These are phyloP conservation scores for Cabera pusaria DNA, from an alignment of 2,888 invertebrate genomes.

Conservation along the genomic window DNA sequence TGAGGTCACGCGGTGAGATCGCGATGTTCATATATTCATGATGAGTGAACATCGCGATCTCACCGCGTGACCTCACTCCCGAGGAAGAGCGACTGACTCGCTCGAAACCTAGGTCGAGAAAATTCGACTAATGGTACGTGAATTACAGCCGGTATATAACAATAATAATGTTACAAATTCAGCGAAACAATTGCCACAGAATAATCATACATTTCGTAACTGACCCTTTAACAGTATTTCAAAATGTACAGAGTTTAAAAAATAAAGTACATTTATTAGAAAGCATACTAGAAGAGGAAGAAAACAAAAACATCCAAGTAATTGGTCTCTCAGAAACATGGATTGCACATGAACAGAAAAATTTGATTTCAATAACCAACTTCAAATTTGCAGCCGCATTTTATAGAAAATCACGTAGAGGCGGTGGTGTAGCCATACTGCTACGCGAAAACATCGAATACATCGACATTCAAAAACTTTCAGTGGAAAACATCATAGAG, in stretches of 20 bases:
- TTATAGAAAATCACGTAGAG: not conserved
- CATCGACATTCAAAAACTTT: conserved; percentile 1
- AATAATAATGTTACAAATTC: too few species aligned
- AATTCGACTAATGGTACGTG: too few species aligned
- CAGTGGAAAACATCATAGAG: conserved; percentile 3
- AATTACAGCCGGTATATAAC: too few species aligned
- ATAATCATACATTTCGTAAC: conserved; percentile 2
- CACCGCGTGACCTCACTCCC: too few species aligned
- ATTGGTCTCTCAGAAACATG: conserved; percentile 13
- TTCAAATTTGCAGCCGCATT: conserved; percentile 3
- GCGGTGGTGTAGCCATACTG: conserved; percentile 9
- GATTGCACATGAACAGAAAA: conserved; percentile 3
- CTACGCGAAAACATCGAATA: not conserved
- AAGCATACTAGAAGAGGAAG: conserved; percentile 1
- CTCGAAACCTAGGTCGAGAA: too few species aligned
- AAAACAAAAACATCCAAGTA: not conserved
- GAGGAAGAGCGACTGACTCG: too few species aligned
- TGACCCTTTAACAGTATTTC: conserved; percentile 2
- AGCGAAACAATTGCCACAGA: not conserved
- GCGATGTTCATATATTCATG: too few species aligned
- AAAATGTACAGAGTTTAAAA: conserved; percentile 8
- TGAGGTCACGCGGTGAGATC: too few species aligned
- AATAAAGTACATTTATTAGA: conserved; percentile 10
- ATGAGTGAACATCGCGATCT: too few species aligned
- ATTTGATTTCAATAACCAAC: not conserved